These are phyloP conservation scores for Netelia virgata DNA, from an alignment of 2,888 invertebrate genomes.

Conservation along the genomic window DNA sequence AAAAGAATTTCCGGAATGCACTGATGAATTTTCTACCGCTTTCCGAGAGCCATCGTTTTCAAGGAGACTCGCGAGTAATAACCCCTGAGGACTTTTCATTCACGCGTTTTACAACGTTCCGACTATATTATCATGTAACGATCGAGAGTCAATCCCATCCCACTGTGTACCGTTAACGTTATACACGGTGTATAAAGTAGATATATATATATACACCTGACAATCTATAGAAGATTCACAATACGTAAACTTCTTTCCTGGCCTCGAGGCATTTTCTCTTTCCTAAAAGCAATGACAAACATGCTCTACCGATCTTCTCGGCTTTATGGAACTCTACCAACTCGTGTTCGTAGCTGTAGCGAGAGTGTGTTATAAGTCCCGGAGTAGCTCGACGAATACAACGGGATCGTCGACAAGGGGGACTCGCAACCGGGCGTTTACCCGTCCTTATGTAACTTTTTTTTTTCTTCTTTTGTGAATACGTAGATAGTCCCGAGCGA, in stretches of 20 bases:
- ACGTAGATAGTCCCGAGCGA: not conserved
- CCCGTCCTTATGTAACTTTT: slow-evolving; percentile 60
- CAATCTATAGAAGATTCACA: slow-evolving; percentile 17
- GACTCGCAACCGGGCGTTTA: slow-evolving; percentile 62
- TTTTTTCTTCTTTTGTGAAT: slow-evolving; percentile 7
- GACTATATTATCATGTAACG: slow-evolving; percentile 20
- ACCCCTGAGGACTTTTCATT: slow-evolving; percentile 44
- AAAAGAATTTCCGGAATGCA: slow-evolving; percentile 32
- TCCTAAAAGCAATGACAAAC: slow-evolving; percentile 57
- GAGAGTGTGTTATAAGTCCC: slow-evolving; percentile 30
- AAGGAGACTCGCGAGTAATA: not conserved
- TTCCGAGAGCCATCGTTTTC: not conserved
- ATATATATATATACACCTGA: not conserved
- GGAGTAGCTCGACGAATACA: slow-evolving; percentile 38
- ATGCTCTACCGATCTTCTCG: slow-evolving; percentile 33
- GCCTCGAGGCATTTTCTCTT: slow-evolving; percentile 63
- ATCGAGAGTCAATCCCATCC: slow-evolving; percentile 20
- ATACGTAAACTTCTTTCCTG: slow-evolving; percentile 8
- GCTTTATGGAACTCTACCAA: slow-evolving; percentile 12
- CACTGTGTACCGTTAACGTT: slow-evolving; percentile 33
- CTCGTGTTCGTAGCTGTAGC: slow-evolving; percentile 15
- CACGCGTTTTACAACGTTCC: slow-evolving; percentile 32
- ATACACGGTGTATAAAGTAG: not conserved
- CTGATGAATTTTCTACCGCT: slow-evolving; percentile 20
- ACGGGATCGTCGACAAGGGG: slow-evolving; percentile 34